Percentiles rank a stretch among this genome's conserved stretches.
phyloP scores from a whole-genome alignment of 2,888 invertebrate genomes.

The Lycocerus yunnanus region DNA sequence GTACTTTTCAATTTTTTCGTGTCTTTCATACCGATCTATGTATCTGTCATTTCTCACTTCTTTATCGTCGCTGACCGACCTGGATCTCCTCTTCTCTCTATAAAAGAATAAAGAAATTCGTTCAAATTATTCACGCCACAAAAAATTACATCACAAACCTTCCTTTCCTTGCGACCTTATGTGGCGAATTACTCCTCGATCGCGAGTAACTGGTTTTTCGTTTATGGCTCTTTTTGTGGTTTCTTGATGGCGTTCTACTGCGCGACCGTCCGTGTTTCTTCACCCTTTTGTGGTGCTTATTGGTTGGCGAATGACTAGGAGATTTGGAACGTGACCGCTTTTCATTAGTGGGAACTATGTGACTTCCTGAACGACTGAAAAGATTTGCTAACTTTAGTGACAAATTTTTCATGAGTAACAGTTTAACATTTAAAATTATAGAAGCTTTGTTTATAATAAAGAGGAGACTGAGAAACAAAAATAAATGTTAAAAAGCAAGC shows the following conservation, averaged over 20 bases:
- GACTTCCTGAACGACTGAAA: slow-evolving; percentile 54
- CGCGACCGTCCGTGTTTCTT: slow-evolving; percentile 52
- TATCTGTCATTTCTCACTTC: slow-evolving; percentile 51
- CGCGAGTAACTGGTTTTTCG: slow-evolving; percentile 51
- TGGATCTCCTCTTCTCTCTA: slow-evolving; percentile 55
- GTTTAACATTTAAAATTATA: too few relatives aligned
- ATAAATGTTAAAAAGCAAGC: background rate
- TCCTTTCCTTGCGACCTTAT: slow-evolving; percentile 46
- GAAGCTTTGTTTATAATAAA: background rate
- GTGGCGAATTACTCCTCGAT: slow-evolving; percentile 53
- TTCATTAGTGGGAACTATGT: slow-evolving; percentile 50
- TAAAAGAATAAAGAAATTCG: slow-evolving; percentile 19
- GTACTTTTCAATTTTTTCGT: slow-evolving; percentile 46
- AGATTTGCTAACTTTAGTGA: background rate
- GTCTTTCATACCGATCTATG: slow-evolving; percentile 53
- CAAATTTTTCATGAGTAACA: background rate
- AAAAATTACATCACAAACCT: slow-evolving; percentile 28
- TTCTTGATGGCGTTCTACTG: slow-evolving; percentile 45
- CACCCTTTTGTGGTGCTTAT: slow-evolving; percentile 48
- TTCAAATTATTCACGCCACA: background rate
- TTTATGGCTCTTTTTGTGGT: slow-evolving; percentile 52
- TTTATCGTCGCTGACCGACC: slow-evolving; percentile 54
- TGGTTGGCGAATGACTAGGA: slow-evolving; percentile 48
- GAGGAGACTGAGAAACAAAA: background rate
- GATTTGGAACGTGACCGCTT: slow-evolving; percentile 52